Base-by-base conservation (phyloP, 2,888 invertebrate species). In the Tenthredo mesomela region DNA sequence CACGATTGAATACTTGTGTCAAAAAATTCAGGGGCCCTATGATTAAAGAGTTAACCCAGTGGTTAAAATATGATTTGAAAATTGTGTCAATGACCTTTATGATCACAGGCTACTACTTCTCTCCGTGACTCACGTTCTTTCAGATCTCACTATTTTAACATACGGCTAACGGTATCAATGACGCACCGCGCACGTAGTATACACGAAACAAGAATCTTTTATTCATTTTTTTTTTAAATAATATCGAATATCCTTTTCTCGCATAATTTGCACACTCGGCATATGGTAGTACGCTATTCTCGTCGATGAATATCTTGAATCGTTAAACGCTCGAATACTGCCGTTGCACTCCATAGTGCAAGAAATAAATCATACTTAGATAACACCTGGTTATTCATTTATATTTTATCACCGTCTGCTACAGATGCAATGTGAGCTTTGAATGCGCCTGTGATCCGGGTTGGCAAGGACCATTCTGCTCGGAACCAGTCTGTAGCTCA, bases 401-500 rank as follows among this genome's bases (percentile, higher is more conserved):
- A 18, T 54, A 47, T 77, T 54, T 50, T n/a, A 29, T 33, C 12
- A 43, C 33, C 40, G n/a, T 37, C 21, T 65, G n/a, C 12, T 89
- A 86, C 89, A 93, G 95, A 90, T 98, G 98, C 94, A 97, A 96
- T 92, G 96, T 96, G 84, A 97, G 97, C 90, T 98, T 98, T 93
- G 97, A 98, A 92, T 98, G 98, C 93, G 95, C 96, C 91, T 98
- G 98, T 92, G 95, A 96, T 84, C 96, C 96, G 65, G 98, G 98
- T 40, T 98, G 98, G 98, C 97, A 97, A 90, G 98, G 98, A 70
- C 94, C 97, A 84, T 98, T 98, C 94, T 98, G 98, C 92, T 96
- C 97, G 33, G 97, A 97, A 93, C 97, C 98, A 9, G 96, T 97
- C 86, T 98, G 98, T 93, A 95, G 96, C n/a, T 94, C 95, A 6